Evolutionary conservation across 2,888 invertebrate species (phyloP), one percentile per base, ranked within the genome.

Genomic region (Aphidius colemani): DNA sequence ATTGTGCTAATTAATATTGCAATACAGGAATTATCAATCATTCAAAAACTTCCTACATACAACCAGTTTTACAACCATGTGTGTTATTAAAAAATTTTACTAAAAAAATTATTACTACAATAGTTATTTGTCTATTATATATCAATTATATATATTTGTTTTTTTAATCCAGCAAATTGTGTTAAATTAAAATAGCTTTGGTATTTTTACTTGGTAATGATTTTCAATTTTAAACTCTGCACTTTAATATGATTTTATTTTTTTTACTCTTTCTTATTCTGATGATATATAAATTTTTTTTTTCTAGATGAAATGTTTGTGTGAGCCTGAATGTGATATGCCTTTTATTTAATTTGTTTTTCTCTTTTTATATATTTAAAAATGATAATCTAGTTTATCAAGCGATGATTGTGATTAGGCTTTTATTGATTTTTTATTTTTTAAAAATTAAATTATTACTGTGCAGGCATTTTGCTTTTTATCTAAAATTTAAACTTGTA

Each of bases 11-110:
- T 30, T 30, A 30, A 30, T 30, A 30, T 30, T 30, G 30, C 13
- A 50, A 40, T 41, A 49, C 41, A 39, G 49, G 41, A 59, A 9
- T n/a, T 48, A 59, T 40, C 9, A 43, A 49, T 50, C 10, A 43
- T 9, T 71, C 66, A 51, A 57, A 78, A 78, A 76, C 75, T 70
- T 74, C 78, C 75, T 75, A 79, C 75, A 78, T 79, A 81, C 81
- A 81, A 81, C 81, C 81, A 77, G 78, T 81, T 77, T 76, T 78
- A 79, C 79, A 78, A 79, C 79, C 79, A 61, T 55, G 45, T 44
- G 43, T 61, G 39, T 44, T 10, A 40, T 45, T 30, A 30, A 30
- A 30, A 30, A 30, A 5, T 30, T 30, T 30, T 30, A 30, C 30
- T 30, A 30, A 30, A 30, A 30, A 30, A 30, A 9, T 13, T 43